phyloP scores from a whole-genome alignment of 2,888 invertebrate species.

The Eugnorisma glareosa region DNA sequence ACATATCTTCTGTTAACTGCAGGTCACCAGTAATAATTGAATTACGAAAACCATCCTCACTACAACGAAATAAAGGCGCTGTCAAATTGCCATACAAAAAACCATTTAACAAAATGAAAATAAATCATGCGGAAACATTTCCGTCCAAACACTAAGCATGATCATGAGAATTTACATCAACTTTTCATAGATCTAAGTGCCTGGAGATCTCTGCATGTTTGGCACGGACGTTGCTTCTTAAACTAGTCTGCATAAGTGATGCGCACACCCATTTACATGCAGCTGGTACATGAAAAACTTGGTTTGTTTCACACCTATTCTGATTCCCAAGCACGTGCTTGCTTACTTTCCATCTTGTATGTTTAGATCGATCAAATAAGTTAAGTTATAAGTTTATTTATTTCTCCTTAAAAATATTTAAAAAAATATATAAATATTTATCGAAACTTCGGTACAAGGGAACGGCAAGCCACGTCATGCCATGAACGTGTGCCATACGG shows the following conservation, averaged over 20 bases:
- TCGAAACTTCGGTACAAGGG: neutral
- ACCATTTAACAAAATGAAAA: neutral
- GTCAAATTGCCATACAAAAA: neutral
- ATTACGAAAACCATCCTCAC: neutral
- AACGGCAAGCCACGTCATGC: neutral
- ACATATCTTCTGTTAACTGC: no score
- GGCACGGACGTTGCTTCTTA: slow-evolving; percentile 28
- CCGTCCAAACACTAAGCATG: slow-evolving; percentile 7
- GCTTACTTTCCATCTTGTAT: neutral
- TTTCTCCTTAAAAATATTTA: no score
- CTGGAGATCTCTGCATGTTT: slow-evolving; percentile 32
- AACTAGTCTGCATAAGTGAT: slow-evolving; percentile 48
- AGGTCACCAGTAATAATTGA: neutral
- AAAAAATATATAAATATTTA: no score
- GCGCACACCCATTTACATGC: slow-evolving; percentile 16
- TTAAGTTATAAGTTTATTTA: no score
- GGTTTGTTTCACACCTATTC: slow-evolving; percentile 21
- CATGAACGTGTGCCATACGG: neutral
- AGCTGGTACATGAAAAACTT: slow-evolving; percentile 14
- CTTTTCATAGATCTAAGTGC: slow-evolving; percentile 49
- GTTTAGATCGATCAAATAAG: neutral
- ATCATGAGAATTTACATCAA: slow-evolving; percentile 45
- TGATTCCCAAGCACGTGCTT: neutral
- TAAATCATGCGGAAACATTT: neutral
- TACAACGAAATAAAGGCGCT: neutral